A percentile compares a stretch with the other conserved stretches of the same genome.
Evolutionary conservation across 2,113 vertebrate genomes (phyloP).

Genomic region (Proterorhinus semilunaris): DNA sequence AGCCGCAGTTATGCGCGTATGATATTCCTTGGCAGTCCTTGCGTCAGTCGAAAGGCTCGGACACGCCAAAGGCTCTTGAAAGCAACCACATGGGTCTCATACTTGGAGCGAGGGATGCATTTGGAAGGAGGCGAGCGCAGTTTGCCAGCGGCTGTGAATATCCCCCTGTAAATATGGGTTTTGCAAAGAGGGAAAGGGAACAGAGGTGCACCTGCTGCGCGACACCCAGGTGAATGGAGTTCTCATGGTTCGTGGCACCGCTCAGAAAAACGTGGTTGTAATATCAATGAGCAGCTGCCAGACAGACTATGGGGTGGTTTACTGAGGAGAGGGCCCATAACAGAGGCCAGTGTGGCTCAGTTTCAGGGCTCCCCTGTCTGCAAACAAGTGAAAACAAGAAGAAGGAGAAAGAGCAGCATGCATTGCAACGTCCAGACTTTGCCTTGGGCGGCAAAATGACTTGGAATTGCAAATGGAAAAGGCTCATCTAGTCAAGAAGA

Average conservation of each 20-base stretch:
- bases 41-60: not conserved
- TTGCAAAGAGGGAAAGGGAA: conserved; percentile 65
- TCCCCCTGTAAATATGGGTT: conserved; percentile 60
- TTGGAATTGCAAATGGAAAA: too few species aligned
- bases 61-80: not conserved
- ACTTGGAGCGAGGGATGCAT: conserved; percentile 17
- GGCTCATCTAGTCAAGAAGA: too few species aligned
- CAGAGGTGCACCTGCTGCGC: conserved; percentile 44
- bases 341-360: not conserved
- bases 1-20: not conserved
- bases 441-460: too few species aligned
- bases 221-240: conserved; percentile 35
- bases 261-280: conserved; percentile 45
- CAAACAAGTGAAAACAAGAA: conserved; percentile 9
- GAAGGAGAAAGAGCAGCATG: not conserved
- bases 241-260: conserved; percentile 20
- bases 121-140: conserved; percentile 31
- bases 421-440: not conserved
- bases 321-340: conserved; percentile 11
- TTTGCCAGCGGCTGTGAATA: conserved; percentile 42
- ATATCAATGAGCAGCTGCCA: conserved; percentile 64
- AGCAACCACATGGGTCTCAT: conserved; percentile 14
- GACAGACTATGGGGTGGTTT: conserved; percentile 22
- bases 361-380: conserved; percentile 23
- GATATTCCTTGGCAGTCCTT: not conserved